These are phyloP conservation scores for Coranthus polyacanthus DNA, from an alignment of 2,797 vertebrate species.

Conservation along the genomic window DNA sequence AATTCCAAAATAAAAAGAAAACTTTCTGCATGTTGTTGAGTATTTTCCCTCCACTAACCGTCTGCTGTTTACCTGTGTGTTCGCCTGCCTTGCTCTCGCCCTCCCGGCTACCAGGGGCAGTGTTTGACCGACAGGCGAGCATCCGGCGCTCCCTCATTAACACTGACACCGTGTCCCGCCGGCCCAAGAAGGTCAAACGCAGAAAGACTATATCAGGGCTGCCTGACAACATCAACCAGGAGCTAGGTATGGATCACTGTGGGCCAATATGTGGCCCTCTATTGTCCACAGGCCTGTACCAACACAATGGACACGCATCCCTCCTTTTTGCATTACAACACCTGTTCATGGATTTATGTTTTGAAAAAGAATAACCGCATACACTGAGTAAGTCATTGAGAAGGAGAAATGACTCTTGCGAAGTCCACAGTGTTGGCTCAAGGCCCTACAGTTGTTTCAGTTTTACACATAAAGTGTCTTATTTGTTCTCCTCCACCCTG, in stretches of 20 bases:
- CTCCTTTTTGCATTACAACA: constrained; percentile 10
- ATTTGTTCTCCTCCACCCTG: constrained; percentile 37
- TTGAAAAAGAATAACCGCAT: constrained; percentile 4
- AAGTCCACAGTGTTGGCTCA: constrained; percentile 52
- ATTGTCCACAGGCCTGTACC: constrained; percentile 65
- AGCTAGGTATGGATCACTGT: constrained; percentile 95
- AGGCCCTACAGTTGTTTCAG: constrained; percentile 48
- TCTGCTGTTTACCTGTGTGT: constrained; percentile 83
- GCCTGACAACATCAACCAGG: constrained; percentile 97
- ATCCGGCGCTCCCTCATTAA: constrained; percentile 98
- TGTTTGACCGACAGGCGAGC: constrained; percentile 99
- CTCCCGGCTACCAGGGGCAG: constrained; percentile 95
- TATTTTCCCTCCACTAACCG: constrained; percentile 86
- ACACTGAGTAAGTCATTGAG: neutral
- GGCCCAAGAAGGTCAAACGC: constrained; percentile 99
- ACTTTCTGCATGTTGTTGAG: constrained; percentile 84
- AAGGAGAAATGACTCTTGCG: constrained; percentile 17
- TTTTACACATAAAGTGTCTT: constrained; percentile 37
- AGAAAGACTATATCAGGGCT: constrained; percentile 99
- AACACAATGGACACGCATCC: constrained; percentile 58
- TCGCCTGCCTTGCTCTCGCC: constrained; percentile 86
- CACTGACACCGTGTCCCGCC: constrained; percentile 97
- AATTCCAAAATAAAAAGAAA: constrained; percentile 15
- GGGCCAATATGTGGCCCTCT: constrained; percentile 57
- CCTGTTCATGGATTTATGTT: neutral